Percentiles rank a stretch among this genome's conserved stretches.
Conservation (phyloP, 2,888 invertebrate species). For the Boloria selene region DNA sequence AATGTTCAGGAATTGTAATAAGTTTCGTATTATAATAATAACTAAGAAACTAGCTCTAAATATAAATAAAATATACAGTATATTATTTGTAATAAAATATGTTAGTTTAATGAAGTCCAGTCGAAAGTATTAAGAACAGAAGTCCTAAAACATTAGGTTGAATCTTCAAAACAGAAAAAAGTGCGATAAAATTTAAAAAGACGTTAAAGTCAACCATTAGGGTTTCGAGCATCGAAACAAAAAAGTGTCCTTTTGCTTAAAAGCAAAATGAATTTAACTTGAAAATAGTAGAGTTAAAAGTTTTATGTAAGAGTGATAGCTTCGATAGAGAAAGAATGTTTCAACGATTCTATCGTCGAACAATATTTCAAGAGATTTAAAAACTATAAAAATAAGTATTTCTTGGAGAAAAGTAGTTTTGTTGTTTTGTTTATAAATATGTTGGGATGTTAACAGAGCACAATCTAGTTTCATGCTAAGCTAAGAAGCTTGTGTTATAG, state of each 20-base stretch:
- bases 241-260: slow-evolving; percentile 16
- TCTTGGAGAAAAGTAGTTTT: background rate
- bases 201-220: slow-evolving; percentile 43
- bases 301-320: background rate
- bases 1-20: too few species aligned
- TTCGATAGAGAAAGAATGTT: slow-evolving; percentile 4
- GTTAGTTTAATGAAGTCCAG: background rate
- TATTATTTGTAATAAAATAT: too few species aligned
- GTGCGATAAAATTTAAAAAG: slow-evolving; percentile 40
- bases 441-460: too few species aligned
- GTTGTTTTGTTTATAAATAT: too few species aligned
- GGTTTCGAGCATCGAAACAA: slow-evolving; percentile 44
- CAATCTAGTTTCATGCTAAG: too few species aligned
- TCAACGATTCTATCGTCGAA: slow-evolving; percentile 1
- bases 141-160: slow-evolving; percentile 40
- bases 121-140: slow-evolving; percentile 32
- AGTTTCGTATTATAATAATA: too few species aligned
- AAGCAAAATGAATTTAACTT: slow-evolving; percentile 18
- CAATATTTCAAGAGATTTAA: background rate
- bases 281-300: slow-evolving; percentile 12
- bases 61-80: too few species aligned
- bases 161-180: slow-evolving; percentile 41
- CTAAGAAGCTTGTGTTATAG: too few species aligned
- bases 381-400: background rate
- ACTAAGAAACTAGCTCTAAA: too few species aligned